Conservation (phyloP, 2,113 vertebrate species). For the Sander lucioperca region DNA sequence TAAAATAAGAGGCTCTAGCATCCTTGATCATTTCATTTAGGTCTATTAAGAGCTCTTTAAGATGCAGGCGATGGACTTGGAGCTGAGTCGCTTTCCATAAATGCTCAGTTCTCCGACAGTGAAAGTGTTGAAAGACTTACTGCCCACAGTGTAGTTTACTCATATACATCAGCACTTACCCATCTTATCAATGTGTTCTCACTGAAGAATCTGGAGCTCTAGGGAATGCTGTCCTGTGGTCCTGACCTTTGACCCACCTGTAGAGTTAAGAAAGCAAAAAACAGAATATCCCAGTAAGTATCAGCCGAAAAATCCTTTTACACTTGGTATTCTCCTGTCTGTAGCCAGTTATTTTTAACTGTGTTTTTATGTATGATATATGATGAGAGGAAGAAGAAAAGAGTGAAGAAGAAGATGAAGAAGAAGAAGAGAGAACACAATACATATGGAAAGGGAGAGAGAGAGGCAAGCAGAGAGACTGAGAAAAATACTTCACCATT, state of each 20-base stretch:
- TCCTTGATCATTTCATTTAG: no score
- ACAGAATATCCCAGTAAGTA: neutral
- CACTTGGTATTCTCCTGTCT: no score
- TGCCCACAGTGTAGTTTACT: neutral
- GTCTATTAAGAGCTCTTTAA: no score
- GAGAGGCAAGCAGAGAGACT: neutral
- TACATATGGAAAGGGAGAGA: neutral
- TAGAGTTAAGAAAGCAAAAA: neutral
- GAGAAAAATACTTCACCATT: constrained; percentile 54
- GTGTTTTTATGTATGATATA: constrained; percentile 1
- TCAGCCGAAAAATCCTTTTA: neutral
- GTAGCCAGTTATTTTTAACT: neutral
- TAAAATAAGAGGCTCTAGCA: no score
- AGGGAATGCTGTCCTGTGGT: neutral
- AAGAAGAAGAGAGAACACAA: neutral
- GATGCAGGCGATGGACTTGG: no score
- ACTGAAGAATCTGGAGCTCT: neutral
- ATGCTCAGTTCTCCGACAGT: no score
- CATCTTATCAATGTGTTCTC: neutral
- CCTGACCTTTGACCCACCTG: no score
- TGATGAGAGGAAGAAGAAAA: neutral
- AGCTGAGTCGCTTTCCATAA: no score
- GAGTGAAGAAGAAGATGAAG: neutral
- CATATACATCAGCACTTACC: neutral
- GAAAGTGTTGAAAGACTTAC: neutral